Base-by-base conservation (phyloP, 2,797 vertebrate genomes). In the Lepus townsendii region DNA sequence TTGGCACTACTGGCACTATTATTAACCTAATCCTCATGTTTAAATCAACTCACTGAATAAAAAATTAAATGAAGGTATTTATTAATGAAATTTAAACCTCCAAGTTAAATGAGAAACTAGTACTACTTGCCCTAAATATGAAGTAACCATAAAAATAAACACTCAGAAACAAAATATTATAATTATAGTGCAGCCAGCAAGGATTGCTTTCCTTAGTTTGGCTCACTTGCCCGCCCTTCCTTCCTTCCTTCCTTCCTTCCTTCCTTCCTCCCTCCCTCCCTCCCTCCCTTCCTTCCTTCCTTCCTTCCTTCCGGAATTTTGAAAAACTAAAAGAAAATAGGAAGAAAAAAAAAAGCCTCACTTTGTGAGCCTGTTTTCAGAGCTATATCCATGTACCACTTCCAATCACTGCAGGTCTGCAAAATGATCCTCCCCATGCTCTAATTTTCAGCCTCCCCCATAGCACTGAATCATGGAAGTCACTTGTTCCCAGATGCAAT, bases 101-200 rank as follows among this genome's bases (percentile, higher is more conserved):
- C 47, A 16, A 42, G 60, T 73, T 89, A 69, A 82, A 84, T 11
- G 71, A 96, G 65, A 94, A 89, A 66, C 57, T 73, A 71, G 72
- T n/a, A 62, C 27, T 89, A 68, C 57, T 20, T 54, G 69, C 35
- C 91, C 83, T 85, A 32, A 75, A 27, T 26, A 66, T 24, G 35
- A 96, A 73, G 68, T 47, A 90, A 66, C 88, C 19, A 5, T 72
- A 85, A 88, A 97, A 97, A 94, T 91, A 96, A 97, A 96, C 65
- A 78, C 50, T 35, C 69, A 83, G 90, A 77, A 94, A 90, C 42
- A 50, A 95, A 96, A 85, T 76, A 47, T 3, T 42, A 3, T 91
- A 77, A 96, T 93, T 87, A 68, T 3, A 68, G 71, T 12, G 14
- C 22, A 83, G 68, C 42, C 32, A 69, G 66, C n/a, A 42, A n/a